Conservation (phyloP, 2,113 vertebrate species). For the Halichoerus grypus region DNA sequence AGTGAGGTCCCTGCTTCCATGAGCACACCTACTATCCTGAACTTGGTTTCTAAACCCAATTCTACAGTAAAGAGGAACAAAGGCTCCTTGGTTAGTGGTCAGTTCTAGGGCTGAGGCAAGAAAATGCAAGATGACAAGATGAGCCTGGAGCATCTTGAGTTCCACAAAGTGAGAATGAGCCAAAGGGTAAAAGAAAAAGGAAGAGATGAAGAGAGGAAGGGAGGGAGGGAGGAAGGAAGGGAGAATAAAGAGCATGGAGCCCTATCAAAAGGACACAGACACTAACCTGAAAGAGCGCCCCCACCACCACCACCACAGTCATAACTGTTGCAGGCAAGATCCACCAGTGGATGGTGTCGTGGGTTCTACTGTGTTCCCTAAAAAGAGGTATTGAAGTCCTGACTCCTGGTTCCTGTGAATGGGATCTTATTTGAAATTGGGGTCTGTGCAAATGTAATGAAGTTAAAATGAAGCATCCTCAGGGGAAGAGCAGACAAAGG, state of each 20-base stretch:
- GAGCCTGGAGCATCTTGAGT: neutral
- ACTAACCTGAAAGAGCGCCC: neutral
- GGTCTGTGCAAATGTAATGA: neutral
- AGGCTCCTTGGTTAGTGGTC: neutral
- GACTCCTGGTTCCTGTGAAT: neutral
- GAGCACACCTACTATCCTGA: neutral
- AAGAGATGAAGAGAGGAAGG: no score
- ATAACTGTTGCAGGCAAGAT: neutral
- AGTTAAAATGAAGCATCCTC: neutral
- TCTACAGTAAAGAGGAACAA: neutral
- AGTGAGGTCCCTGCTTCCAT: neutral
- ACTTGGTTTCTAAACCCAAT: neutral
- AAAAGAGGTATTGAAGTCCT: neutral
- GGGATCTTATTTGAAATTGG: neutral
- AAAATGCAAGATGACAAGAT: neutral
- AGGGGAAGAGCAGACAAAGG: neutral
- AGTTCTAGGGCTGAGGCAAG: neutral
- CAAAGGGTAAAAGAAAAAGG: neutral
- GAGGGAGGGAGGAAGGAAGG: neutral
- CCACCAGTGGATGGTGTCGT: rapidly evolving
- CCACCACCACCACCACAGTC: no score
- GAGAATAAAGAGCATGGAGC: neutral
- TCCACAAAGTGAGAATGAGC: neutral
- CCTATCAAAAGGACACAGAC: neutral
- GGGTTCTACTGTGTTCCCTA: no score